A percentile compares a stretch with the other conserved stretches of the same genome.
phyloP scores from a whole-genome alignment of 2,888 invertebrate species.

The Diarsia dahlii region DNA sequence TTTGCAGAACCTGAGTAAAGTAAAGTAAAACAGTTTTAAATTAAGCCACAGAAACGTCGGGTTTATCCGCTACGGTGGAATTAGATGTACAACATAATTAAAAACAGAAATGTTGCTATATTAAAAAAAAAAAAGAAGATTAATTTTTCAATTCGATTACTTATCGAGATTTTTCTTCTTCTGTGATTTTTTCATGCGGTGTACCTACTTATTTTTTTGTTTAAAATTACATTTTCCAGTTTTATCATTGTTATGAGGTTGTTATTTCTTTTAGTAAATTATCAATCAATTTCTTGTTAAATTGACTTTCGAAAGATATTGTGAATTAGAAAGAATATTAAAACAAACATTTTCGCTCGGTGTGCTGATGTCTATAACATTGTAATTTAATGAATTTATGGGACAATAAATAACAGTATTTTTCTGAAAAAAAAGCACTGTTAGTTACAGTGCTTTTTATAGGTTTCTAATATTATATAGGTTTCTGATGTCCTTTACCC shows the following conservation, averaged over 20 bases:
- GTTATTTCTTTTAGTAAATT: neutral
- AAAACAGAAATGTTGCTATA: conserved; percentile 49
- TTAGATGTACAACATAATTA: conserved; percentile 65
- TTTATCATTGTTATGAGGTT: neutral
- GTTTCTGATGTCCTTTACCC: neutral
- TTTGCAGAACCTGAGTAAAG: conserved; percentile 66
- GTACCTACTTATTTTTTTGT: neutral
- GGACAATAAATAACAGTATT: neutral
- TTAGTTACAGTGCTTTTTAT: too few species aligned
- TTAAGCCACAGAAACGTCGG: conserved; percentile 66
- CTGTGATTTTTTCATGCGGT: neutral
- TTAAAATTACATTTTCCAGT: neutral
- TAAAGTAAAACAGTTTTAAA: conserved; percentile 70
- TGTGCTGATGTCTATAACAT: neutral
- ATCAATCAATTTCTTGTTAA: neutral
- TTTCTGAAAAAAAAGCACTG: too few species aligned
- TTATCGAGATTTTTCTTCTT: too few species aligned
- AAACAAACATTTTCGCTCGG: neutral
- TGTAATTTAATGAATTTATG: neutral
- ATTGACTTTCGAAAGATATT: neutral
- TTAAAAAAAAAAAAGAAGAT: conserved; percentile 32
- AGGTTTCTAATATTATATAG: neutral
- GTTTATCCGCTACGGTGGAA: conserved; percentile 60
- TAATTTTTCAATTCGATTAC: too few species aligned
- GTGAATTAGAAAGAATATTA: neutral